A percentile compares a stretch with the other conserved stretches of the same genome.
These are phyloP conservation scores for Aphidius colemani DNA, from an alignment of 2,888 invertebrate genomes.

Conservation along the genomic window DNA sequence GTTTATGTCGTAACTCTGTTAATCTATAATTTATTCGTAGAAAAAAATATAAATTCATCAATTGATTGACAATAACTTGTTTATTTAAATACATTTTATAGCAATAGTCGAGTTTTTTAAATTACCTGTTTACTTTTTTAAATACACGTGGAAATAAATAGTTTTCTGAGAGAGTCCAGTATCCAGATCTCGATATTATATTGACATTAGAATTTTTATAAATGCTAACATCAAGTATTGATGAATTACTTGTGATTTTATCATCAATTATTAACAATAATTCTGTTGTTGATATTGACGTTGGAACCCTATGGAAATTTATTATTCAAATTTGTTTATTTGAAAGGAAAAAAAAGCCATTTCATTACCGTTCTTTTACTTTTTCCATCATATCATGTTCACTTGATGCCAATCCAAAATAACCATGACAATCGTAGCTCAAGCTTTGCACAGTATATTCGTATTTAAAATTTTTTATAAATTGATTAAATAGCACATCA, in stretches of 20 bases:
- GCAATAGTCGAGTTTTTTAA: too few species aligned
- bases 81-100: too few species aligned
- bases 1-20: conserved; percentile 34
- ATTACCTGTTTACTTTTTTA: conserved; percentile 39
- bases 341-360: not conserved
- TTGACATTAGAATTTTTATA: conserved; percentile 45
- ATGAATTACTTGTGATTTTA: conserved; percentile 30
- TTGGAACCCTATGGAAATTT: conserved; percentile 38
- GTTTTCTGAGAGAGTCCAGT: conserved; percentile 47
- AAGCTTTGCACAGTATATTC: conserved; percentile 39
- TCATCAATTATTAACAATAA: conserved; percentile 43
- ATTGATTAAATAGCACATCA: conserved; percentile 40
- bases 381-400: conserved; percentile 25
- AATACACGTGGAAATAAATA: conserved; percentile 45
- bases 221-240: conserved; percentile 39
- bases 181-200: conserved; percentile 39
- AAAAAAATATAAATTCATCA: conserved; percentile 2
- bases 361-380: conserved; percentile 11
- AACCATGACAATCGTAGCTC: conserved; percentile 40
- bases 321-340: not conserved
- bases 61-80: not conserved
- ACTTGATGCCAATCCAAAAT: conserved; percentile 40
- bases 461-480: conserved; percentile 42
- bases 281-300: conserved; percentile 40
- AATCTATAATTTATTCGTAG: conserved; percentile 30